Base-by-base conservation (phyloP, 2,888 invertebrate genomes). In the Lottia gigantea region DNA sequence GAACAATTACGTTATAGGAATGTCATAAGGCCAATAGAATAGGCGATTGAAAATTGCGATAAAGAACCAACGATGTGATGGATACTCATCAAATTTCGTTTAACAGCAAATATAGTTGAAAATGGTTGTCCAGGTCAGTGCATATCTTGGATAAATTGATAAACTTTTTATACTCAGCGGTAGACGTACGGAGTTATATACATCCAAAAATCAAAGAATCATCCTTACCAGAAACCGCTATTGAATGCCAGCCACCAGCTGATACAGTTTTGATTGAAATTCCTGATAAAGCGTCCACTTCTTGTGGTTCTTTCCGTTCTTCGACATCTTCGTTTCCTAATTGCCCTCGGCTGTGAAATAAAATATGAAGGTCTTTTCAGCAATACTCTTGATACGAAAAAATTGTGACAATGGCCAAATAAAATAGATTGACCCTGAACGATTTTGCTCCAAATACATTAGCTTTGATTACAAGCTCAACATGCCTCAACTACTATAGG, bases 181-280 rank as follows among this genome's bases (percentile, higher is more conserved):
- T 63, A 23, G 4, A 16, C n/a, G n/a, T n/a, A n/a, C n/a, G n/a
- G n/a, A n/a, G n/a, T n/a, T n/a, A n/a, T n/a, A n/a, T n/a, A n/a
- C n/a, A n/a, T 63, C 16, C 19, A 0, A 12, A 40, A 62, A 45
- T 40, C 40, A 40, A 40, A 40, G 6, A 40, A 40, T 6, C 40
- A 6, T 11, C 7, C 68, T 67, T 91, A 82, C 92, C 91, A 78
- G 94, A 95, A 11, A 95, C 86, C 14, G 93, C 95, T 67, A 93
- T 91, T 68, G 93, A 93, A 87, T 96, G 96, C 96, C 96, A 97
- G 14, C 95, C 95, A 11, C 95, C 95, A 55, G 94, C 93, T 64
- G 93, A 91, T 68, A 96, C 92, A 82, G 91, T 90, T 0, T 89
- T 88, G 70, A 96, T 91, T 84, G 91, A 91, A 25, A 96, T 90